Evolutionary conservation across 2,797 vertebrate species (phyloP).

Genomic region (Lagorchestes hirsutus): DNA sequence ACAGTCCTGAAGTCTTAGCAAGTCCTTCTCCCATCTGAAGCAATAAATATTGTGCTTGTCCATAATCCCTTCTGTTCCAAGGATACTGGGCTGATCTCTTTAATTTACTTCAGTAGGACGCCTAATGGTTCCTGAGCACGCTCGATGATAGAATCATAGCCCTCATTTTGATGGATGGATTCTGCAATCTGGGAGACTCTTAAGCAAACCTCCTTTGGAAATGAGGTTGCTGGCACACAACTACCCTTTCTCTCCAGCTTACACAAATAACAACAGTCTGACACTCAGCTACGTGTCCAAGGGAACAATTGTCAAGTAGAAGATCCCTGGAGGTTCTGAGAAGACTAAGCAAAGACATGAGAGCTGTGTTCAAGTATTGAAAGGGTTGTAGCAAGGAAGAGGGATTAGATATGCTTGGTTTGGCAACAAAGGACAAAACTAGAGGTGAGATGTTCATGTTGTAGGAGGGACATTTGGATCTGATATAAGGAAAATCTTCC

Average conservation of each 20-base stretch:
- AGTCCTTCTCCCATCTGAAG: not conserved
- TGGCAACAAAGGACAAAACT: not conserved
- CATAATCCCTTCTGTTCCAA: not conserved
- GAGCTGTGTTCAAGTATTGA: not conserved
- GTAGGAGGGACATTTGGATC: not conserved
- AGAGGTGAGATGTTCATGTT: not conserved
- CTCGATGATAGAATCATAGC: not conserved
- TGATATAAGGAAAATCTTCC: not conserved
- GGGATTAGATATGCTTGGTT: not conserved
- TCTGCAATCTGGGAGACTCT: not conserved
- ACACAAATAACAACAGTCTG: not conserved
- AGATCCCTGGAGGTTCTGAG: not conserved
- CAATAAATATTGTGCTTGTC: not conserved
- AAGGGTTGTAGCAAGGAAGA: not conserved
- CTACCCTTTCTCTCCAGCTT: not conserved
- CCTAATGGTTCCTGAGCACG: conserved; percentile 27
- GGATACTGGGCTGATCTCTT: not conserved
- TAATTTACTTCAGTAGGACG: conserved; percentile 25
- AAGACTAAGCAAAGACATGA: not conserved
- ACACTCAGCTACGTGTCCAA: not conserved
- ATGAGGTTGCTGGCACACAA: not conserved
- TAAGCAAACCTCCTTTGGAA: not conserved
- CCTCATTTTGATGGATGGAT: not conserved
- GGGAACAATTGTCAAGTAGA: not conserved
- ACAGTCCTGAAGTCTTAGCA: not conserved